Base-by-base conservation (phyloP, 1,140 invertebrate genomes). In the Scaptomyza pallida region DNA sequence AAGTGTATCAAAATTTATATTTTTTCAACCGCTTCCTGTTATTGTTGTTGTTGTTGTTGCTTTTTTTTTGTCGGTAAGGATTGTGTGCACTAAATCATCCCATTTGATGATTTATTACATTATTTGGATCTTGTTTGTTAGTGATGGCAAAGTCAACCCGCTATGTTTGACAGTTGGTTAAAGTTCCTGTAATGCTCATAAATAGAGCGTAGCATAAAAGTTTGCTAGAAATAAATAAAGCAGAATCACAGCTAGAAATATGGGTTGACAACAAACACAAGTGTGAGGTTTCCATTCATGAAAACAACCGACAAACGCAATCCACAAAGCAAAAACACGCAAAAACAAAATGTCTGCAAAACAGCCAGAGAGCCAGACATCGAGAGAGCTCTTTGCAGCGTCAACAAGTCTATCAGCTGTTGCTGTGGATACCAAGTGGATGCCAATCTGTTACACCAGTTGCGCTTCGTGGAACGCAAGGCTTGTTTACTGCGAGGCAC, bases 391-490 rank as follows among this genome's bases (percentile, higher is more conserved):
- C 50, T 6, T 62, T 83, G 74, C 75, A 74, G 37, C 56, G 50
- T 78, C 78, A 82, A 82, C 79, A 82, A 82, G 78, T 82, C 41
- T 6, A 5, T 37, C 81, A 86, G 82, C 77, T 81, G 81, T 86
- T 67, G 45, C 16, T 69, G 76, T 86, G 81, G 81, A 80, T 57
- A 41, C n/a, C 41, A 68, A 21, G 63, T 85, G 26, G 26, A 37
- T 12, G 12, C 5, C 12, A 37, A 37, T 61, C 54, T 16, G 68
- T 63, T n/a, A 21, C 79, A 86, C 82, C 78, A 86, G 81, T 86
- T 86, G 81, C 81, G 85, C 72, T 48, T 43, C 50, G 59, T 71
- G 73, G 64, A 62, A 23, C 9, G 6, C 59, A 59, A 17, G 61
- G 45, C 35, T 63, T 55, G 48, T 40, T 74, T 82, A 78, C 43